Evolutionary conservation across 2,888 invertebrate genomes (phyloP).

Genomic region (Nomada ferruginata): DNA sequence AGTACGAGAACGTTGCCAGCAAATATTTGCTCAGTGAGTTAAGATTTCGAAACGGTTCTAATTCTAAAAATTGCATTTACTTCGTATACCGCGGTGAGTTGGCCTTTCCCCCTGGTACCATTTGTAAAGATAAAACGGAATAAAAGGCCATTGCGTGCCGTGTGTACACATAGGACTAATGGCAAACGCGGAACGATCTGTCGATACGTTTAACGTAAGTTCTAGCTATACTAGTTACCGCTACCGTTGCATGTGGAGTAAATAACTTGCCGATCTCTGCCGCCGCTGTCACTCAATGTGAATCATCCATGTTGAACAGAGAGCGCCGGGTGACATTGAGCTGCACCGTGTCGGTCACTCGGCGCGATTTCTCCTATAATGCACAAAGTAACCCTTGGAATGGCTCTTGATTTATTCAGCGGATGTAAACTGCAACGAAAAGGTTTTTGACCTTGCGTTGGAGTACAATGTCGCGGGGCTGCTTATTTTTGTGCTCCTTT

Average conservation of each 20-base stretch:
- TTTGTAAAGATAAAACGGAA: neutral
- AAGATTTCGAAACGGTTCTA: slow-evolving; percentile 45
- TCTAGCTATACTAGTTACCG: slow-evolving; percentile 9
- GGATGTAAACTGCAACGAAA: neutral
- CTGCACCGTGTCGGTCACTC: slow-evolving; percentile 21
- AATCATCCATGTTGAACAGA: slow-evolving; percentile 43
- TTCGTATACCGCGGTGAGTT: slow-evolving; percentile 12
- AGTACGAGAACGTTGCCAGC: slow-evolving; percentile 54
- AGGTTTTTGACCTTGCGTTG: slow-evolving; percentile 44
- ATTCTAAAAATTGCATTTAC: slow-evolving; percentile 54
- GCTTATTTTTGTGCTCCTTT: slow-evolving; percentile 46
- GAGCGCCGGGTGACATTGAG: slow-evolving; percentile 43
- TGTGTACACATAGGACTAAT: slow-evolving; percentile 22
- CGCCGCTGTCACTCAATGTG: slow-evolving; percentile 29
- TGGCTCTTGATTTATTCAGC: slow-evolving; percentile 12
- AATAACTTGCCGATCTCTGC: slow-evolving; percentile 30
- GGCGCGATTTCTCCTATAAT: slow-evolving; percentile 5
- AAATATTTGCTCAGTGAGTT: slow-evolving; percentile 59
- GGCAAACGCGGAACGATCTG: slow-evolving; percentile 42
- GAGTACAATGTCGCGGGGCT: slow-evolving; percentile 42
- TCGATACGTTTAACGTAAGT: slow-evolving; percentile 54
- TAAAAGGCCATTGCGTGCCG: neutral
- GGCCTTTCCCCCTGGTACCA: neutral
- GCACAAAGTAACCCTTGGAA: slow-evolving; percentile 22
- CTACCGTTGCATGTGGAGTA: slow-evolving; percentile 33